Evolutionary conservation across 2,888 invertebrate genomes (phyloP).

Genomic region (Dryomyza anilis): DNA sequence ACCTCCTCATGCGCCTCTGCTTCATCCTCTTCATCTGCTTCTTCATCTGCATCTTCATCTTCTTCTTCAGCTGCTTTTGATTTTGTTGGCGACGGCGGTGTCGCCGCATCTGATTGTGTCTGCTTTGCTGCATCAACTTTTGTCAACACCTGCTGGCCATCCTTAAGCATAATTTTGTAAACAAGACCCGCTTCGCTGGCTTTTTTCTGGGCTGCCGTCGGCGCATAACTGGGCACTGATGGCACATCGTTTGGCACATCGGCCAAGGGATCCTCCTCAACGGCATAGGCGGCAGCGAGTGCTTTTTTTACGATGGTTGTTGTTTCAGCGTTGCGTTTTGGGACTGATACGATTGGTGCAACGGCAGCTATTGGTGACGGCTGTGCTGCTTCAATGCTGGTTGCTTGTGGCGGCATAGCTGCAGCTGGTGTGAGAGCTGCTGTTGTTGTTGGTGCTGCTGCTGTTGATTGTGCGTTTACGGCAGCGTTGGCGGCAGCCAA

Average conservation of each 20-base stretch:
- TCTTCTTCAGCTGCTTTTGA: conserved; percentile 23
- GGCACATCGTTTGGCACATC: conserved; percentile 34
- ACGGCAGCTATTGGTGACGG: conserved; percentile 4
- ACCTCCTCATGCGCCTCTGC: conserved; percentile 24
- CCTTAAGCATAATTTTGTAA: conserved; percentile 73
- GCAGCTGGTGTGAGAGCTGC: conserved; percentile 27
- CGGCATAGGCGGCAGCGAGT: background rate
- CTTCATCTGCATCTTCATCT: conserved; percentile 32
- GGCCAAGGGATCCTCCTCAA: conserved; percentile 39
- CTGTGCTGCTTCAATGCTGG: conserved; percentile 27
- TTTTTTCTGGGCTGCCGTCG: conserved; percentile 50
- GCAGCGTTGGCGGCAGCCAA: conserved; percentile 3
- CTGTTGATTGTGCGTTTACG: background rate
- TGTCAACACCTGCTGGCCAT: conserved; percentile 72
- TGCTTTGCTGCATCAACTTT: conserved; percentile 43
- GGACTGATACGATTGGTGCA: conserved; percentile 20
- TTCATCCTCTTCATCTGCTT: conserved; percentile 24
- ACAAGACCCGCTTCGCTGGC: conserved; percentile 54
- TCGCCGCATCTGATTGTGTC: conserved; percentile 15
- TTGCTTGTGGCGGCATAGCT: conserved; percentile 31
- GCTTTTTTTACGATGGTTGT: too few relatives aligned
- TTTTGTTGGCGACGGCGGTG: conserved; percentile 22
- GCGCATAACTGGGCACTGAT: conserved; percentile 30
- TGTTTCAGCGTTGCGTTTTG: conserved; percentile 1
- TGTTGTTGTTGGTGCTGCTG: conserved; percentile 26